These are phyloP conservation scores for Oostethus manadensis DNA, from an alignment of 2,113 vertebrate genomes.

Conservation along the genomic window DNA sequence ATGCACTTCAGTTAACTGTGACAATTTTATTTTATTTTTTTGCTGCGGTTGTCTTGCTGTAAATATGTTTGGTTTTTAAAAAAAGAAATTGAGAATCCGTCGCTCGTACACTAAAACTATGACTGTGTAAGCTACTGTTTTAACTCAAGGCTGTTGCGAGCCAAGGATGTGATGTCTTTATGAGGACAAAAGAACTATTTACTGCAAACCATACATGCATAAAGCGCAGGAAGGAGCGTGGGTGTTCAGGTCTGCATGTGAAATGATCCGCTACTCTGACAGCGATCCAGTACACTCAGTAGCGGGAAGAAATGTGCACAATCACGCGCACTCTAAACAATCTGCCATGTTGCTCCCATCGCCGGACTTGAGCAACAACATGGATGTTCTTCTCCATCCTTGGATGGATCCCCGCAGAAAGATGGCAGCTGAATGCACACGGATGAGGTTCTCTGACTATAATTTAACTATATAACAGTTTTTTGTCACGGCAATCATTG, in stretches of 20 bases:
- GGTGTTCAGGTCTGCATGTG: slow-evolving; percentile 31
- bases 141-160: slow-evolving; percentile 71
- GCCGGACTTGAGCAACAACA: slow-evolving; percentile 36
- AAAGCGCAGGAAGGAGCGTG: slow-evolving; percentile 45
- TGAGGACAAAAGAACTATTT: slow-evolving; percentile 35
- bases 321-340: slow-evolving; percentile 27
- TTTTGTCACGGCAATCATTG: slow-evolving; percentile 53
- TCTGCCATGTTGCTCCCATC: slow-evolving; percentile 29
- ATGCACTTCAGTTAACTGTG: slow-evolving; percentile 80
- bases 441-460: slow-evolving; percentile 52
- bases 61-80: slow-evolving; percentile 74
- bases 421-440: slow-evolving; percentile 42
- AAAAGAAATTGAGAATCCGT: slow-evolving; percentile 56
- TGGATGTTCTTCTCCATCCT: slow-evolving; percentile 30
- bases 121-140: slow-evolving; percentile 81
- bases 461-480: slow-evolving; percentile 60
- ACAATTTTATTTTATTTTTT: slow-evolving; percentile 55
- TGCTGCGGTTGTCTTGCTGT: slow-evolving; percentile 72
- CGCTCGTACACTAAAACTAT: slow-evolving; percentile 70
- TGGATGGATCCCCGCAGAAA: slow-evolving; percentile 20
- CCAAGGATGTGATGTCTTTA: slow-evolving; percentile 58
- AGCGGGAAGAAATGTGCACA: slow-evolving; percentile 19
- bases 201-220: slow-evolving; percentile 35
- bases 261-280: slow-evolving; percentile 19
- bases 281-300: slow-evolving; percentile 24